A percentile compares a stretch with the other conserved stretches of the same genome.
Evolutionary conservation across 2,888 invertebrate genomes (phyloP).

Genomic region (Xiphydria camelus): DNA sequence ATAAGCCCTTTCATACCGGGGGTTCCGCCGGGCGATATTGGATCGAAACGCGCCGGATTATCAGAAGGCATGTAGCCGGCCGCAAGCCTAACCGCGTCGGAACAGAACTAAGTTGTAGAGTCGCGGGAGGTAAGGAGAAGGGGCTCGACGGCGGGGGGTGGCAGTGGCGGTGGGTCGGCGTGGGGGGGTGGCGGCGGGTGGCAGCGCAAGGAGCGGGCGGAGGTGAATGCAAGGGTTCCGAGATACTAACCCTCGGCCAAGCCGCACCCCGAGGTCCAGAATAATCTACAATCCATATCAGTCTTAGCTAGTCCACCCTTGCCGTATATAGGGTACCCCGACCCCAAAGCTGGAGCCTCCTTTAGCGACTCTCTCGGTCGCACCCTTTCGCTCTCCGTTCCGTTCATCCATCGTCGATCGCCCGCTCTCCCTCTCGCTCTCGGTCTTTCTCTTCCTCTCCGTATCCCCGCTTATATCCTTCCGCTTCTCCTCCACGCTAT

Average conservation of each 20-base stretch:
- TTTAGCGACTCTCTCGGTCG: constrained; percentile 38
- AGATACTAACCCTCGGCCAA: constrained; percentile 55
- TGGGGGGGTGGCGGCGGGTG: constrained; percentile 27
- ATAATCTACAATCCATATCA: constrained; percentile 59
- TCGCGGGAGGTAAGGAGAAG: constrained; percentile 17
- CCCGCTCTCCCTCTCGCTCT: constrained; percentile 33
- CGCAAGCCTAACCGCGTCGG: constrained; percentile 43
- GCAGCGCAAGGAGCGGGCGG: constrained; percentile 34
- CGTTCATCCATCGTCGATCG: constrained; percentile 15
- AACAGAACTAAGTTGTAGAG: constrained; percentile 36
- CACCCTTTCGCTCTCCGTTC: constrained; percentile 20
- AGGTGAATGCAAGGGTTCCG: constrained; percentile 30
- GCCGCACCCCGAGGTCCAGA: constrained; percentile 57
- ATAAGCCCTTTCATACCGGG: constrained; percentile 13
- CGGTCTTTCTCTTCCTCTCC: constrained; percentile 23
- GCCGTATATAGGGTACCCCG: too few species aligned
- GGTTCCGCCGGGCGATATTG: constrained; percentile 24
- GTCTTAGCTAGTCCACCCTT: constrained; percentile 52
- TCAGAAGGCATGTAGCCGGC: constrained; percentile 46
- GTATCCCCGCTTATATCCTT: constrained; percentile 29
- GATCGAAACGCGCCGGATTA: constrained; percentile 43
- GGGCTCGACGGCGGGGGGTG: constrained; percentile 13
- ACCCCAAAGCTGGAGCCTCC: constrained; percentile 42
- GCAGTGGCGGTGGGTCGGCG: constrained; percentile 11
- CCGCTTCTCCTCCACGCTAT: constrained; percentile 6